These are phyloP conservation scores for Dendroctonus valens DNA, from an alignment of 1,140 invertebrate species.

Conservation along the genomic window DNA sequence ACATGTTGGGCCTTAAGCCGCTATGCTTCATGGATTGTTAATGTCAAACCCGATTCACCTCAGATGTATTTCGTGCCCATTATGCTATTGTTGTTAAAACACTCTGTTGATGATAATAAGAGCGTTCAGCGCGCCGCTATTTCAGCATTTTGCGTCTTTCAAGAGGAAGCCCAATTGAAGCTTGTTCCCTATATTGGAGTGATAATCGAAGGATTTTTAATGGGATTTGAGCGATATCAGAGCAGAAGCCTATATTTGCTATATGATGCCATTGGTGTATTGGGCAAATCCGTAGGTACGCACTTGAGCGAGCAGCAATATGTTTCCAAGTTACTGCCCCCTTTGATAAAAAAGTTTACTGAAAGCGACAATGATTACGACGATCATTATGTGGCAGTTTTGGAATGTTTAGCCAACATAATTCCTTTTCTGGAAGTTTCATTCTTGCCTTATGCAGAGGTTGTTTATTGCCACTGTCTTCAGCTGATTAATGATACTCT, in stretches of 20 bases:
- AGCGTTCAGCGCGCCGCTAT: constrained; percentile 98
- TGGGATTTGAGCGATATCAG: constrained; percentile 92
- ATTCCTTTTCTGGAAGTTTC: constrained; percentile 94
- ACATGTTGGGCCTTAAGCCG: constrained; percentile 98
- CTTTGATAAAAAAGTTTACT: constrained; percentile 97
- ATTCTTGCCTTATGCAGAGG: constrained; percentile 96
- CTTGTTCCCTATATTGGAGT: constrained; percentile 94
- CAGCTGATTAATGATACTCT: constrained; percentile 95
- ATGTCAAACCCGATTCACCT: constrained; percentile 80
- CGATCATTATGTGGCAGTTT: constrained; percentile 94
- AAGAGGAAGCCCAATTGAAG: constrained; percentile 97
- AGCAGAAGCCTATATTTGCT: constrained; percentile 97
- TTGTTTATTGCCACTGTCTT: constrained; percentile 92
- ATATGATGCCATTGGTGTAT: constrained; percentile 97
- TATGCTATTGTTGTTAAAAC: constrained; percentile 93
- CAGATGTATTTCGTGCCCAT: constrained; percentile 90
- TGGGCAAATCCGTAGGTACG: constrained; percentile 95
- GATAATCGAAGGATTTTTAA: constrained; percentile 94
- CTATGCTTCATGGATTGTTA: constrained; percentile 91
- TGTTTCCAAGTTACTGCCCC: constrained; percentile 96
- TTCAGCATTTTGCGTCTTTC: constrained; percentile 97
- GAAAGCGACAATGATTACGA: constrained; percentile 82
- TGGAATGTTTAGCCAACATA: constrained; percentile 96
- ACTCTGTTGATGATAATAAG: constrained; percentile 96
- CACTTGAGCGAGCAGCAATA: constrained; percentile 95